A percentile compares a stretch with the other conserved stretches of the same genome.
phyloP scores from a whole-genome alignment of 2,113 vertebrate genomes.

The Elephas maximus region DNA sequence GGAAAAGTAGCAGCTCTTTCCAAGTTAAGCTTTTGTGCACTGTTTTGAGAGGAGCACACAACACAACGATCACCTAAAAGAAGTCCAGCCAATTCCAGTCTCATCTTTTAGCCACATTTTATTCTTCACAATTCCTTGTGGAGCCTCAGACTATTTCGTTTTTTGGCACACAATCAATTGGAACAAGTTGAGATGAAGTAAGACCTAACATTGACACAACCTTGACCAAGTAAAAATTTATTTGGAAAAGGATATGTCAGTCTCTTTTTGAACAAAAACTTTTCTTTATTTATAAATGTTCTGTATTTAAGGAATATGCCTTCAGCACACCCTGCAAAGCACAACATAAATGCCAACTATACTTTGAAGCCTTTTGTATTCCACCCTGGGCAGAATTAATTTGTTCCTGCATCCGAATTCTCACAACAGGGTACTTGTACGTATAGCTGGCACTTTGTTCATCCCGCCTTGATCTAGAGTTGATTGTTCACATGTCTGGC shows the following conservation, averaged over 20 bases:
- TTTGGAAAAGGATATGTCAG: constrained; percentile 41
- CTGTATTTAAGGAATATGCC: constrained; percentile 11
- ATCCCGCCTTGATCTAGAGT: constrained; percentile 28
- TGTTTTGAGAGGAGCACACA: not conserved
- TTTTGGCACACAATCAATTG: constrained; percentile 44
- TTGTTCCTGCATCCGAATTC: not conserved
- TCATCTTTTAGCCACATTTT: not conserved
- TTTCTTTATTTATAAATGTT: not conserved
- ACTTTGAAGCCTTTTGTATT: not conserved
- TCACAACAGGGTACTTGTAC: constrained; percentile 27
- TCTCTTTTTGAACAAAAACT: constrained; percentile 54
- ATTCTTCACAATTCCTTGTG: not conserved
- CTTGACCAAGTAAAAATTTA: constrained; percentile 63
- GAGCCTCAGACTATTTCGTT: not conserved
- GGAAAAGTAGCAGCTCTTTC: not conserved
- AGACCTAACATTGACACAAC: constrained; percentile 47
- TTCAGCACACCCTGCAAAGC: not conserved
- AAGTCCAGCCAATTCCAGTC: not conserved
- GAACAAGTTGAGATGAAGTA: constrained; percentile 42
- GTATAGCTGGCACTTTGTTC: not conserved
- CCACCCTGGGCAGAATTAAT: constrained; percentile 26
- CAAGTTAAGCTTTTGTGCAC: not conserved
- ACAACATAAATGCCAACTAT: not conserved
- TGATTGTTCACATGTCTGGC: constrained; percentile 6
- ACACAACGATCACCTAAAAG: not conserved